phyloP scores from a whole-genome alignment of 2,797 vertebrate genomes.

The Pseudochirops cupreus region DNA sequence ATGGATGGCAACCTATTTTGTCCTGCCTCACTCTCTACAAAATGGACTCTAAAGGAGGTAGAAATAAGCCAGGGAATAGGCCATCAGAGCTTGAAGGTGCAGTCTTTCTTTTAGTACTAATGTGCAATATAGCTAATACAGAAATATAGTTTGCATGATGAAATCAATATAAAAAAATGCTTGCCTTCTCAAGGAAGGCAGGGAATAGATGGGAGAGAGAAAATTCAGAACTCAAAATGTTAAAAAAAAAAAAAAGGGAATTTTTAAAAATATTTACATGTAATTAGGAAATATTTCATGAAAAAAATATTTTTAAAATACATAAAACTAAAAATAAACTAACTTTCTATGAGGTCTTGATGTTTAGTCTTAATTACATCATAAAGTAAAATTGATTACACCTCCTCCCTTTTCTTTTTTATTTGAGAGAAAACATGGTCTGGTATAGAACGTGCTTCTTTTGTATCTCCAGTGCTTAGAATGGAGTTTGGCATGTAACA shows the following conservation, averaged over 20 bases:
- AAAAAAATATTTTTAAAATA: too few species aligned
- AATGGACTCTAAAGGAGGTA: background rate
- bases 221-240: too few species aligned
- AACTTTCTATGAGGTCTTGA: background rate
- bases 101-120: background rate
- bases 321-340: too few species aligned
- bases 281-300: too few species aligned
- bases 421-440: background rate
- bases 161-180: too few species aligned
- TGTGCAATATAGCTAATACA: too few species aligned
- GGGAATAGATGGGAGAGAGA: too few species aligned
- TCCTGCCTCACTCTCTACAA: background rate
- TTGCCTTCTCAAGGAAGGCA: too few species aligned
- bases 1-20: background rate
- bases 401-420: background rate
- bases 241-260: too few species aligned
- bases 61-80: background rate
- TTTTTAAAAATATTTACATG: too few species aligned
- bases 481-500: background rate
- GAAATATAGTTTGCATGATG: too few species aligned
- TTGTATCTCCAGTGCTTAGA: background rate
- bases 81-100: rapidly evolving
- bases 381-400: background rate
- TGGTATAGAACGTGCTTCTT: background rate
- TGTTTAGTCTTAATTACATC: background rate